Evolutionary conservation across 1,140 invertebrate genomes (phyloP), one percentile per base, ranked within the genome.

Genomic region (Brachionus koreanus): DNA sequence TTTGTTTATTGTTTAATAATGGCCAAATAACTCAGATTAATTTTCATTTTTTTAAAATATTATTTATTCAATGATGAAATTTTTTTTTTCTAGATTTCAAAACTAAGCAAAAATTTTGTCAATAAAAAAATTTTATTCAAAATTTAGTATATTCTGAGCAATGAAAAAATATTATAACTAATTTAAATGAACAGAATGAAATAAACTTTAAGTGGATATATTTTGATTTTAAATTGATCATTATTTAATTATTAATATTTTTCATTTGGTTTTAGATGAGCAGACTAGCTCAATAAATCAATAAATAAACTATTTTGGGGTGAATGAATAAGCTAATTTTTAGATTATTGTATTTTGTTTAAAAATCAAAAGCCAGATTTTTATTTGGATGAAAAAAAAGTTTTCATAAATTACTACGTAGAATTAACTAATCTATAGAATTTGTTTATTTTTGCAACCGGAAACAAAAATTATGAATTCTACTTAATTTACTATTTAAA

Each of bases 221-320:
- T 57, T 57, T 57, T 57, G n/a, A 57, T 19, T 57, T 57, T 57
- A 7, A 57, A 57, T 10, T 42, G 7, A 13, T 42, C 39, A 42
- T 25, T 19, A 57, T 57, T 57, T 57, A 57, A 57, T 57, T 57
- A 57, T 19, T 57, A 57, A 19, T 57, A 57, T 57, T 19, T 57
- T 57, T 16, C n/a, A 25, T 57, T 57, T 57, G 49, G 7, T 57
- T 57, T n/a, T 57, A 23, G 49, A 7, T 23, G n/a, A 16, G 19
- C 49, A 57, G 49, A 57, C 49, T 57, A 19, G 49, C 49, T 57
- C 49, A 57, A 57, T 57, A 57, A 57, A 57, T 57, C 49, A 57
- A 57, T 57, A 57, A 57, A 57, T 57, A 57, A 57, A 57, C n/a
- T 57, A 57, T 57, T 57, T 57, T 19, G 7, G 49, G 16, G n/a